A percentile compares a stretch with the other conserved stretches of the same genome.
These are phyloP conservation scores for Ophthalmolycus amberensis DNA, from an alignment of 2,113 vertebrate species.

Conservation along the genomic window DNA sequence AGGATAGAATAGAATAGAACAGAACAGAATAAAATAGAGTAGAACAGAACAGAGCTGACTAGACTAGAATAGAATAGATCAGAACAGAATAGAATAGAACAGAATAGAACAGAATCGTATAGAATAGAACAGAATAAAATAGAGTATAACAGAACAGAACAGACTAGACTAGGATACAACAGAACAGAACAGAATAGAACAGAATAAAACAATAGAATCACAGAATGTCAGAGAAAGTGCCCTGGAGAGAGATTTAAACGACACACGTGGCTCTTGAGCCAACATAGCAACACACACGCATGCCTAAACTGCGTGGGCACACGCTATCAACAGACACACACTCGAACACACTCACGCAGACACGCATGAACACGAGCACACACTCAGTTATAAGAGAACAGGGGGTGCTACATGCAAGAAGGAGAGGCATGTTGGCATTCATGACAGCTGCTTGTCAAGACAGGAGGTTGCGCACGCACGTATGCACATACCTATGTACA, in stretches of 20 bases:
- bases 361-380: conserved; percentile 11
- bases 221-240: background rate
- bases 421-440: conserved; percentile 73
- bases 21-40: background rate
- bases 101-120: background rate
- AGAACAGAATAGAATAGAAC: background rate
- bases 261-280: conserved; percentile 40
- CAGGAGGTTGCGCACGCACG: conserved; percentile 17
- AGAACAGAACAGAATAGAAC: background rate
- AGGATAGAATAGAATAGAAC: background rate
- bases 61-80: background rate
- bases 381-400: conserved; percentile 42
- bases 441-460: conserved; percentile 78
- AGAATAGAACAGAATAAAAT: conserved; percentile 12
- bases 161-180: background rate
- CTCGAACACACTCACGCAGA: background rate
- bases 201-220: background rate
- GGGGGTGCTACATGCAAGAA: conserved; percentile 54
- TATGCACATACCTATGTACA: background rate
- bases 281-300: conserved; percentile 35
- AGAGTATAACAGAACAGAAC: background rate
- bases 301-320: conserved; percentile 37
- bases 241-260: conserved; percentile 37
- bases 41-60: background rate
- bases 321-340: conserved; percentile 27